Evolutionary conservation across 2,113 vertebrate species (phyloP), one percentile per base, ranked within the genome.

Genomic region (Podarcis raffonei): DNA sequence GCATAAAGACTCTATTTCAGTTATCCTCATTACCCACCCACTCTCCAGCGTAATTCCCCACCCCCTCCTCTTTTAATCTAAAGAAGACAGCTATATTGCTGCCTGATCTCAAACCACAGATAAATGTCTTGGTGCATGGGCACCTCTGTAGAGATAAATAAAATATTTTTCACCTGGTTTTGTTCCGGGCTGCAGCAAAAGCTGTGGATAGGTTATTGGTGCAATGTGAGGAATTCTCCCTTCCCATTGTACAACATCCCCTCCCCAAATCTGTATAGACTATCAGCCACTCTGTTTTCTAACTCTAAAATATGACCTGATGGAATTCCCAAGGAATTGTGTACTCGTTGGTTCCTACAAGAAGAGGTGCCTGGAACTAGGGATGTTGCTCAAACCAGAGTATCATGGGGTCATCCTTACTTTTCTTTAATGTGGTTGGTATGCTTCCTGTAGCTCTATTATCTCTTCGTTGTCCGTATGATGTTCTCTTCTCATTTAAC

Each of bases 1-100:
- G 91, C 82, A 90, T 90, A 94, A 95, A 94, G 87, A 90, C 92
- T 93, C 94, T 87, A 92, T 94, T 95, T 93, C 93, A 89, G 79
- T 94, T 81, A 89, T 93, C 94, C 94, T 91, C 81, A 30, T 95
- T 89, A 84, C 13, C 86, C 76, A 88, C 88, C 86, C 78, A 86
- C 91, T 93, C 89, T 83, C 76, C 72, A 84, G n/a, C 53, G 75
- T 65, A 76, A 76, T 27, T 87, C 89, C 87, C 76, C 57, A 2
- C 84, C 39, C 62, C 81, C 81, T 62, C 23, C 18, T 59, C 32
- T 13, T 91, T 91, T 90, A 79, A 92, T 89, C 93, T 94, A 11
- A 93, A 93, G 92, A 84, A 92, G 91, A 86, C 66, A 90, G 84
- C 75, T 90, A 20, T 78, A 6, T 86, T 92, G 87, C 90, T 79